These are phyloP conservation scores for Aplysina aerophoba DNA, from an alignment of 37 sponge, comb jelly and placozoan genomes.

Conservation along the genomic window DNA sequence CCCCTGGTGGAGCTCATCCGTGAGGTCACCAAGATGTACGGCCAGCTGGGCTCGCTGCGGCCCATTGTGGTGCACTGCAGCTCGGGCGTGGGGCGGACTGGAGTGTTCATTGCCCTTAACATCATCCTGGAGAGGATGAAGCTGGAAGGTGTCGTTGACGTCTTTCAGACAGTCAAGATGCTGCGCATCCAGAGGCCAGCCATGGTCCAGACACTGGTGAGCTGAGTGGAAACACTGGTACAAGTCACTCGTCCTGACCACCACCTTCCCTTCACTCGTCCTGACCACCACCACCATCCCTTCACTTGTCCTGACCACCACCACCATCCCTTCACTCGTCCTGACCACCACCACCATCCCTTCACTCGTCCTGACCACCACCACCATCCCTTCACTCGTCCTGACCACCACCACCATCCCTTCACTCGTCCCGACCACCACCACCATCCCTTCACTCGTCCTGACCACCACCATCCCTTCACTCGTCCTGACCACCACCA, in stretches of 20 bases:
- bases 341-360: neutral
- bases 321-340: neutral
- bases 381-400: neutral
- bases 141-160: slow-evolving; percentile 83
- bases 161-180: slow-evolving; percentile 93
- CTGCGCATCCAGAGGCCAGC: slow-evolving; percentile 92
- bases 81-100: slow-evolving; percentile 92
- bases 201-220: slow-evolving; percentile 96
- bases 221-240: neutral
- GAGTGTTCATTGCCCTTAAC: slow-evolving; percentile 85
- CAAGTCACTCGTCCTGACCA: neutral
- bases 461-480: neutral
- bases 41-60: slow-evolving; percentile 37
- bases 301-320: neutral
- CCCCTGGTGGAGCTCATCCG: slow-evolving; percentile 83
- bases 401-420: neutral
- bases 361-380: neutral
- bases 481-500: neutral
- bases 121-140: slow-evolving; percentile 81
- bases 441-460: neutral
- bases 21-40: slow-evolving; percentile 80
- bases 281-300: neutral
- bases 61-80: slow-evolving; percentile 91
- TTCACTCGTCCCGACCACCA: neutral
- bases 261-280: neutral